Evolutionary conservation across 2,888 invertebrate species (phyloP), one percentile per base, ranked within the genome.

Genomic region (Ptilodon capucinus): DNA sequence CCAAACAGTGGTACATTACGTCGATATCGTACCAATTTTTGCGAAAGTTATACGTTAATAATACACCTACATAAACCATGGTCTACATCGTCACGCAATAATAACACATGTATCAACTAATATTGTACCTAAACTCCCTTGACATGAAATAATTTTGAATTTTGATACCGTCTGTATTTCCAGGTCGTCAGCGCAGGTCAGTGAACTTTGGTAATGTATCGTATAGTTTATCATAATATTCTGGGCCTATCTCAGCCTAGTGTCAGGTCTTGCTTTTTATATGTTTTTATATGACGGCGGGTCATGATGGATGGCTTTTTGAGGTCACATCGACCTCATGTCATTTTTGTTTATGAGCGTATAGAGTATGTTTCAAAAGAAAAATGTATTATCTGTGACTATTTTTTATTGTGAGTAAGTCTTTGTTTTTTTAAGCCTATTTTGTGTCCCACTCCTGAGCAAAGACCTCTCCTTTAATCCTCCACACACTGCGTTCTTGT

Each of bases 181-280:
- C 38, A 38, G 38, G 38, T 38, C 38, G 38, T 19, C 38, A 19
- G 38, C n/a, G 19, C 19, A 38, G 38, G 38, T 38, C 38, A 38
- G 19, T 19, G 38, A 19, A 38, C 38, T 38, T 13, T 9, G 19
- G 38, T 38, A 38, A 38, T 38, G 38, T 38, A 38, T 38, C 19
- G 32, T 14, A 14, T 32, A 32, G 13, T 14, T 14, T 32, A 7
- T 32, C 11, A 28, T 32, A n/a, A 32, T 32, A 32, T 32, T 32
- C 32, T 14, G 32, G n/a, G 14, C 2, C 6, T 32, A 32, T 14
- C 32, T 32, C 8, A 14, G 32, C 13, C 14, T 14, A 14, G 14
- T 32, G 32, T 14, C 32, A 35, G 17, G 35, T 17, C 11, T 17
- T 9, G 11, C 14, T 35, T 17, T 35, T 35, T 17, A 17, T 38